Conservation (phyloP, 2,797 vertebrate species). For the Salarias fasciatus region DNA sequence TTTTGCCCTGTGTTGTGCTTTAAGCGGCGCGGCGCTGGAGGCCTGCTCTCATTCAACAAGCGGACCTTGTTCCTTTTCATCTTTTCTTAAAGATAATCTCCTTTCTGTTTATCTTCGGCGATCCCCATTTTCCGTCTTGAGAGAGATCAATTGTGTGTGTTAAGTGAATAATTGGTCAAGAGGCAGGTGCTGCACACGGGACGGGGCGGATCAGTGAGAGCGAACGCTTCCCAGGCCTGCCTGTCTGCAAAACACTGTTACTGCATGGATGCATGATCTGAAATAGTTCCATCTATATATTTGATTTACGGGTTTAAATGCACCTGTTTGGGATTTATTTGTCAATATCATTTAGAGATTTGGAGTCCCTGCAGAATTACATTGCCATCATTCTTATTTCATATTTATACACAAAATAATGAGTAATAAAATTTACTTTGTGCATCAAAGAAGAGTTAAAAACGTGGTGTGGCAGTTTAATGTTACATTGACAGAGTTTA, state of each 20-base stretch:
- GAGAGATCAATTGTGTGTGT: constrained; percentile 68
- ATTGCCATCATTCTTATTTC: too few relatives aligned
- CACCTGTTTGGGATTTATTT: too few relatives aligned
- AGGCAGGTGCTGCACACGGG: constrained; percentile 73
- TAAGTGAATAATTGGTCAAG: constrained; percentile 80
- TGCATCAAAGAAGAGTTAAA: too few relatives aligned
- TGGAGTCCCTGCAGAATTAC: too few relatives aligned
- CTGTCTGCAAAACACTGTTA: constrained; percentile 54
- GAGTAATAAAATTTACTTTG: too few relatives aligned
- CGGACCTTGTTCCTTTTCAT: constrained; percentile 68
- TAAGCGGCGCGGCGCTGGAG: constrained; percentile 46
- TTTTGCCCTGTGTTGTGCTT: constrained; percentile 4
- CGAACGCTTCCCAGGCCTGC: constrained; percentile 73
- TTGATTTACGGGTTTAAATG: too few relatives aligned
- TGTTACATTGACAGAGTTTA: too few relatives aligned
- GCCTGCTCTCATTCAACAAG: constrained; percentile 60
- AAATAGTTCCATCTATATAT: too few relatives aligned
- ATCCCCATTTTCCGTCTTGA: constrained; percentile 65
- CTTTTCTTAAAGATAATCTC: constrained; percentile 59
- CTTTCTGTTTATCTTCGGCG: constrained; percentile 67
- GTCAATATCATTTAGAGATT: too few relatives aligned
- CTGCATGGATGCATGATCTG: too few relatives aligned
- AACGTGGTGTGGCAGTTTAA: too few relatives aligned
- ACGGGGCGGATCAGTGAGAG: constrained; percentile 60
- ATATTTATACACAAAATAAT: too few relatives aligned